Conservation (phyloP, 2,113 vertebrate genomes). For the Megaptera novaeangliae region DNA sequence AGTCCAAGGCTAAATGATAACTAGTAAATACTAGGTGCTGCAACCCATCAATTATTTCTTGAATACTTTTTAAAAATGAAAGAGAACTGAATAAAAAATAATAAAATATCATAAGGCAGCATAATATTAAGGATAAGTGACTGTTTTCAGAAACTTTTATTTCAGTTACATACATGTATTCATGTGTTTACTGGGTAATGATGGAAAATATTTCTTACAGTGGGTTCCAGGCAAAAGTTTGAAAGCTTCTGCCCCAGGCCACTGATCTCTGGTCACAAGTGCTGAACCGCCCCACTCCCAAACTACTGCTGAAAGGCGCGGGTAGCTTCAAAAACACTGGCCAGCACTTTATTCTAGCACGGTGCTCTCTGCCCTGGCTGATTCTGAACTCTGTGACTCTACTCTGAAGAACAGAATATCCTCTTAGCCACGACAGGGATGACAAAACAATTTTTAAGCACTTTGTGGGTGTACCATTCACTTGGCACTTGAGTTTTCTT, state of each 20-base stretch:
- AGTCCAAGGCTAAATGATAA: background rate
- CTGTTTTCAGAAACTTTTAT: constrained; percentile 30
- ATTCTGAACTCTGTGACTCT: background rate
- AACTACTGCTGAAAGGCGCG: background rate
- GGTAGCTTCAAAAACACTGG: background rate
- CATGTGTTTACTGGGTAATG: background rate
- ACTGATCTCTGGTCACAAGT: background rate
- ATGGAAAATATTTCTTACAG: background rate
- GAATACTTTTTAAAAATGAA: background rate
- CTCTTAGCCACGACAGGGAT: background rate
- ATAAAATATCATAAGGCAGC: background rate
- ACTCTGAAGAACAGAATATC: background rate
- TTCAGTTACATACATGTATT: background rate
- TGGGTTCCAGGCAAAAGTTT: background rate
- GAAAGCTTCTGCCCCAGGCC: background rate
- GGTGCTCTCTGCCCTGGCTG: background rate
- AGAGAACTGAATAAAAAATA: constrained; percentile 5
- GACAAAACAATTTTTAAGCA: background rate
- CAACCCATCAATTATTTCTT: constrained; percentile 20
- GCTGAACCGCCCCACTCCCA: background rate
- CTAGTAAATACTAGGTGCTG: background rate
- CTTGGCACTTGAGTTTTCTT: background rate
- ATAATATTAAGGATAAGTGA: background rate
- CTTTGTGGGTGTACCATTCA: background rate
- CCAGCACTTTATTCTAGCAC: background rate